Evolutionary conservation across 2,797 vertebrate genomes (phyloP).

Genomic region (Muraenolepis orangiensis): DNA sequence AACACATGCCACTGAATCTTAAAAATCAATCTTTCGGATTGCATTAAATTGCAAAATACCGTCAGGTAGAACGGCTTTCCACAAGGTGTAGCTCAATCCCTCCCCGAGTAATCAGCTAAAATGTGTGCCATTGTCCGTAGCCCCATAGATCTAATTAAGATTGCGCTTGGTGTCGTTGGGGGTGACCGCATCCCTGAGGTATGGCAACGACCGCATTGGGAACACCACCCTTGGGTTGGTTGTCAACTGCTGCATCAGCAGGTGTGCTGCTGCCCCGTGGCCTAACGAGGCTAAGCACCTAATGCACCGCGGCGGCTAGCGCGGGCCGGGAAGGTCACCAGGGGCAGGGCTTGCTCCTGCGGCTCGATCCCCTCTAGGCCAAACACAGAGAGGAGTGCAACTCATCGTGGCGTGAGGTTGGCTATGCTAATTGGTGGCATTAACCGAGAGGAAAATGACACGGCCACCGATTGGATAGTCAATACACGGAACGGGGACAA

Average conservation of each 20-base stretch:
- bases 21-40: neutral
- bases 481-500: neutral
- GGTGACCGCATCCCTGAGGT: conserved; percentile 31
- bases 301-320: neutral
- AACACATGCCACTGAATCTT: neutral
- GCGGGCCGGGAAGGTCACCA: conserved; percentile 12
- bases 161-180: conserved; percentile 18
- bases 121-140: neutral
- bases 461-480: neutral
- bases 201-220: conserved; percentile 29
- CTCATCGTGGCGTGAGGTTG: neutral
- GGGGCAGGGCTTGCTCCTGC: conserved; percentile 3
- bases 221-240: conserved; percentile 40
- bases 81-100: neutral
- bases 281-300: conserved; percentile 11
- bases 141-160: conserved; percentile 33
- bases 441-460: neutral
- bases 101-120: neutral
- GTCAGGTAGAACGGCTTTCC: neutral
- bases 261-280: conserved; percentile 16
- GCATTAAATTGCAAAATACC: neutral
- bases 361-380: neutral
- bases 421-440: neutral
- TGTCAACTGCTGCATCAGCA: conserved; percentile 40
- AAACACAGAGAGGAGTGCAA: no score